Base-by-base conservation (phyloP, 2,888 invertebrate genomes). In the Pammene aurita region DNA sequence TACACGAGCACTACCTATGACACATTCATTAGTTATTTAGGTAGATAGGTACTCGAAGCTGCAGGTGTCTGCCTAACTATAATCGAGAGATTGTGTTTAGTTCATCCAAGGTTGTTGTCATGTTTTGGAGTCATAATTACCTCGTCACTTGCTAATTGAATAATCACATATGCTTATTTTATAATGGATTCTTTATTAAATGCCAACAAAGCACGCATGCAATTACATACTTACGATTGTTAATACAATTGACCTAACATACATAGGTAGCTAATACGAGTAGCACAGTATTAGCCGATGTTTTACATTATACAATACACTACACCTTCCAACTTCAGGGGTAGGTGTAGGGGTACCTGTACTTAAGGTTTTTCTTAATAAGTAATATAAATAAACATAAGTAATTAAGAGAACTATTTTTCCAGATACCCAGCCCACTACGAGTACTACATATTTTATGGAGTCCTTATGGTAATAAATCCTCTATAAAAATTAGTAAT, bases 81-180 rank as follows among this genome's bases (percentile, higher is more conserved):
- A 66, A 57, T 57, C 56, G 57, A 63, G 67, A 68, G 67, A 68
- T 68, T 68, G 66, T 66, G 61, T 38, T 66, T 48, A 46, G 41
- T 16, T 42, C 41, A 55, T 65, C 50, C 69, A 69, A 69, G 69
- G 69, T 38, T 68, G 57, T 60, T 52, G 35, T 68, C 58, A 14
- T 64, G 41, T 65, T 69, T 64, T 64, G 14, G 46, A 55, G 54
- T 55, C 60, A n/a, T n/a, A 65, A 65, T 69, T 69, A 60, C 42
- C 38, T 18, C 64, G 11, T 44, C 48, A 60, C 60, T 41, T 60
- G 46, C 60, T 61, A 41, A 61, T 61, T 61, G 58, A 26, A 55
- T 58, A 69, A 18, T 41, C 13, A 55, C 41, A 16, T n/a, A 34
- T 34, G 50, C 38, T 50, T 38, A 62, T 10, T 13, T 50, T 1